Evolutionary conservation across 2,888 invertebrate species (phyloP).

Genomic region (Pilophorus perplexus): DNA sequence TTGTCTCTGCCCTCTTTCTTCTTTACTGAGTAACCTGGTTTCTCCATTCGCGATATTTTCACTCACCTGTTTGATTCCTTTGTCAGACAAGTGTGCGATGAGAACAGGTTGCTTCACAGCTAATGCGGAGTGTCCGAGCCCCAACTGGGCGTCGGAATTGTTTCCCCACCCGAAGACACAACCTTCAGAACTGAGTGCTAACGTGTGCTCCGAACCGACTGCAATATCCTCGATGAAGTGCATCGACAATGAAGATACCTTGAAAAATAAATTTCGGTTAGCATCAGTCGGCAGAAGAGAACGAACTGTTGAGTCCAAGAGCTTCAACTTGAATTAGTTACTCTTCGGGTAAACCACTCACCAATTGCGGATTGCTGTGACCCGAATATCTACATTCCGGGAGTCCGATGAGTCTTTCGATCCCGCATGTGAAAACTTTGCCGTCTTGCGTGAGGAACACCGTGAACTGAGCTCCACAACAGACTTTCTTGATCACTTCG

Average conservation of each 20-base stretch:
- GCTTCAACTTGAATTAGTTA: too few species aligned
- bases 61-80: constrained; percentile 57
- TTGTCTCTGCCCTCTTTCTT: too few species aligned
- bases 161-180: constrained; percentile 64
- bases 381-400: constrained; percentile 55
- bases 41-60: too few species aligned
- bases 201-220: constrained; percentile 62
- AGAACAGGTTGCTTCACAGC: constrained; percentile 59
- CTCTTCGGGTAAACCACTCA: too few species aligned
- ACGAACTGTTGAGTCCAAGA: too few species aligned
- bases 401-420: constrained; percentile 61
- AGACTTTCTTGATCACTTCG: constrained; percentile 59
- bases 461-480: constrained; percentile 64
- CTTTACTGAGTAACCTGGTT: too few species aligned
- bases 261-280: constrained; percentile 26
- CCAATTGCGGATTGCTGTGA: constrained; percentile 58
- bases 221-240: constrained; percentile 60
- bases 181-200: constrained; percentile 59
- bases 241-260: constrained; percentile 55
- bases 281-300: too few species aligned
- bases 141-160: constrained; percentile 63
- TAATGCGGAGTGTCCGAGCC: constrained; percentile 58
- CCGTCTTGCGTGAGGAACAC: constrained; percentile 62
- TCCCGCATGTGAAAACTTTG: constrained; percentile 61
- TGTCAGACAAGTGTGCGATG: constrained; percentile 56